Conservation (phyloP, 2,888 invertebrate species). For the Aporophyla lueneburgensis region DNA sequence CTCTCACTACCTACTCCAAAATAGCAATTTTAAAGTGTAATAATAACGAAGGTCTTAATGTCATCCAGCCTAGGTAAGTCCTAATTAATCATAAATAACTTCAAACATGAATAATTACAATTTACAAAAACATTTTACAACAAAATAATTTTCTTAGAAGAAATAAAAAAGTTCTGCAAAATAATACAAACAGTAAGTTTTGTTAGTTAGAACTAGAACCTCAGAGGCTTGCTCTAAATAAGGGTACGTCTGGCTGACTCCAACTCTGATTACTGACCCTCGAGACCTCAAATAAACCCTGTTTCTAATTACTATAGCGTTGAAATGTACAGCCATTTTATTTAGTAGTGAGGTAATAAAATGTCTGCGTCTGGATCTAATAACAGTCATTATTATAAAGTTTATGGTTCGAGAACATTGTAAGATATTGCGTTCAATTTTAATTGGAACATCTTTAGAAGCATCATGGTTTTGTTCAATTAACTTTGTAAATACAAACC, state of each 20-base stretch:
- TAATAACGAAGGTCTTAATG: neutral
- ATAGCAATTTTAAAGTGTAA: neutral
- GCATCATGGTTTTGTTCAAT: constrained; percentile 14
- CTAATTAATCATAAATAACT: neutral
- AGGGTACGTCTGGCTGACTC: constrained; percentile 47
- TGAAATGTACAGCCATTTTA: constrained; percentile 56
- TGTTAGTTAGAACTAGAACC: constrained; percentile 32
- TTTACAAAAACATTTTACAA: constrained; percentile 1
- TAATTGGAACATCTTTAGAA: constrained; percentile 27
- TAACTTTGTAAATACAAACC: too few species aligned
- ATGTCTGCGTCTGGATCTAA: constrained; percentile 49
- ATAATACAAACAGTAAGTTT: constrained; percentile 28
- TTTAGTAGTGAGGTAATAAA: constrained; percentile 44
- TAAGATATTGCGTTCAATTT: constrained; percentile 28
- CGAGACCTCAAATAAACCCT: constrained; percentile 56
- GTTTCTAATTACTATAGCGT: constrained; percentile 60
- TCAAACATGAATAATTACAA: neutral
- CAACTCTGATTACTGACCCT: constrained; percentile 55
- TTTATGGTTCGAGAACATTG: constrained; percentile 35
- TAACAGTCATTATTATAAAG: constrained; percentile 44
- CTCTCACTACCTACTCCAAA: neutral
- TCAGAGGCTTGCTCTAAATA: constrained; percentile 38
- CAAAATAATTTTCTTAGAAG: constrained; percentile 7
- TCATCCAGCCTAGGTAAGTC: neutral
- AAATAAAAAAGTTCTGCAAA: constrained; percentile 14